phyloP scores from a whole-genome alignment of 2,888 invertebrate genomes.

The Nebria salina region DNA sequence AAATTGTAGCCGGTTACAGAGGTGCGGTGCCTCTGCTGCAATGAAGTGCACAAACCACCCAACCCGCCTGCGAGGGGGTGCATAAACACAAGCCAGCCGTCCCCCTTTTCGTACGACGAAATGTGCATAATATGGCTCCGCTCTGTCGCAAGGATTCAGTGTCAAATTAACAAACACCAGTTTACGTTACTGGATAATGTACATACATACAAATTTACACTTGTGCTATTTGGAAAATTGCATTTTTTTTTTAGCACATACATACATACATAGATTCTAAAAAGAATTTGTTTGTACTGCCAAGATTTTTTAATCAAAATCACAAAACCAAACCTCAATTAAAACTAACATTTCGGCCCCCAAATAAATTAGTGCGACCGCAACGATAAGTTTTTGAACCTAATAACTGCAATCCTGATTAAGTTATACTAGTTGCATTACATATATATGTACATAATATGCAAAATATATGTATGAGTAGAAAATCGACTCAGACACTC shows the following conservation, averaged over 20 bases:
- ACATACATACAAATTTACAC: neutral
- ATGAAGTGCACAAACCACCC: constrained; percentile 46
- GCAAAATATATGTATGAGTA: neutral
- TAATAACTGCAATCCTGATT: too few species aligned
- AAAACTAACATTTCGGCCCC: too few species aligned
- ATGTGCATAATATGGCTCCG: constrained; percentile 21
- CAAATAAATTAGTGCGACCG: too few species aligned
- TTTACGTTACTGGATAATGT: neutral
- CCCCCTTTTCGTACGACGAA: constrained; percentile 15
- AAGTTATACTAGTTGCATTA: neutral
- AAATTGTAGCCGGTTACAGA: constrained; percentile 52
- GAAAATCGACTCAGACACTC: neutral
- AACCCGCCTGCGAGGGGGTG: neutral
- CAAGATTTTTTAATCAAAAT: too few species aligned
- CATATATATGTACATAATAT: neutral
- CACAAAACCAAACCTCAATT: too few species aligned
- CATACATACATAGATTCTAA: neutral
- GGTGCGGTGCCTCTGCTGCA: constrained; percentile 48
- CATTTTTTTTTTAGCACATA: neutral
- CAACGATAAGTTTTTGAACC: too few species aligned
- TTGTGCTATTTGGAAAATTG: neutral
- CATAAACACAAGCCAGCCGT: constrained; percentile 35
- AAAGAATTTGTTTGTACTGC: too few species aligned
- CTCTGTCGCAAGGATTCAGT: constrained; percentile 47
- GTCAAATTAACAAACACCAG: constrained; percentile 18